These are phyloP conservation scores for Agelaius tricolor DNA, from an alignment of 2,113 vertebrate species.

Conservation along the genomic window DNA sequence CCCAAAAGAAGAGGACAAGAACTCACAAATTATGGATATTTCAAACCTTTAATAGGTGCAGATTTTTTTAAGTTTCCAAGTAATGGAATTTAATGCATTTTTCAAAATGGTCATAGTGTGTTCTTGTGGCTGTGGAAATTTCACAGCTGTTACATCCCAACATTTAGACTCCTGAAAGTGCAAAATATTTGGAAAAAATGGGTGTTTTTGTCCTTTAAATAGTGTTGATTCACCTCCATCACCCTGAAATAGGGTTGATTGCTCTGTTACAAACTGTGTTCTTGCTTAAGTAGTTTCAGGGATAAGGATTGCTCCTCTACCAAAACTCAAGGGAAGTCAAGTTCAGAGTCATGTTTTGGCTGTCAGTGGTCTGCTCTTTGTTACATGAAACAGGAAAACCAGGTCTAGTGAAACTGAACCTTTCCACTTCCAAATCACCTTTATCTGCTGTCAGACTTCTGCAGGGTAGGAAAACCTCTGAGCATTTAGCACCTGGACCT, in stretches of 20 bases:
- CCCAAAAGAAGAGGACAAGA: not conserved
- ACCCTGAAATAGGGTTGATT: not conserved
- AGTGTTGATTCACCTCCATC: not conserved
- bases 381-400: not conserved
- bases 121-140: not conserved
- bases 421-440: not conserved
- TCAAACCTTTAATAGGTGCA: not conserved
- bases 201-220: not conserved
- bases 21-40: rapidly evolving
- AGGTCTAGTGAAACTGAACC: not conserved
- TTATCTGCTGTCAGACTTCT: not conserved
- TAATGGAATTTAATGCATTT: not conserved
- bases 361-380: not conserved
- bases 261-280: not conserved
- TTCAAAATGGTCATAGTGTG: not conserved
- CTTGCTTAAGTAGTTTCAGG: not conserved
- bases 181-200: not conserved
- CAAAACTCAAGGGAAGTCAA: not conserved
- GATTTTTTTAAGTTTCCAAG: not conserved
- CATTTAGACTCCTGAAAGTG: not conserved
- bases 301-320: not conserved
- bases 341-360: not conserved
- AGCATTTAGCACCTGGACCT: not conserved
- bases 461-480: not conserved
- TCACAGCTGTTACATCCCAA: not conserved